These are phyloP conservation scores for Odontophorus gujanensis DNA, from an alignment of 2,113 vertebrate species.

Conservation along the genomic window DNA sequence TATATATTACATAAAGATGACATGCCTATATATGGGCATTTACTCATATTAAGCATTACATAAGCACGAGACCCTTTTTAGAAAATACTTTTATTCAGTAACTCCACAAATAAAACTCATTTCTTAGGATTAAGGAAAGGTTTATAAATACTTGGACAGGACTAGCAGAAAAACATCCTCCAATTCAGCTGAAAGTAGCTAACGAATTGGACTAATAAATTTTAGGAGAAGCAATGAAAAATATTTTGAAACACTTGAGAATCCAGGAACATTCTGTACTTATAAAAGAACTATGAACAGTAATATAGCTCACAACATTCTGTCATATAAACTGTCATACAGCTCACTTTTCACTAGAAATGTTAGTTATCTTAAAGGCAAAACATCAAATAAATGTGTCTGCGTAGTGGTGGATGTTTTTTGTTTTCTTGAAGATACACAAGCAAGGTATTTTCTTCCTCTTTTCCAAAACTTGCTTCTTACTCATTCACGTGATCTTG, in stretches of 20 bases:
- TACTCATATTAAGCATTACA: background rate
- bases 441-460: background rate
- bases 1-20: background rate
- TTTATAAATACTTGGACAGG: background rate
- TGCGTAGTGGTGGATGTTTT: background rate
- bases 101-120: background rate
- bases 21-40: background rate
- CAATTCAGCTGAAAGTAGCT: background rate
- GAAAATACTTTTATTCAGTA: background rate
- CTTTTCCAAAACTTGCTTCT: background rate
- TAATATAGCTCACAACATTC: background rate
- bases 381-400: background rate
- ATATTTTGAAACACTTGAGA: background rate
- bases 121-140: background rate
- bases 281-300: background rate
- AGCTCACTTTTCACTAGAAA: conserved; percentile 3
- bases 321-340: background rate
- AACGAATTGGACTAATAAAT: background rate
- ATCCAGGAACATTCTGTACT: background rate
- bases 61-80: background rate
- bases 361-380: conserved; percentile 31
- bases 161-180: background rate
- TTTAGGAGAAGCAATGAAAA: background rate
- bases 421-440: background rate
- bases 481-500: conserved; percentile 72